Percentiles rank a stretch among this genome's conserved stretches.
phyloP scores from a whole-genome alignment of 2,113 vertebrate genomes.

The Passer montanus region DNA sequence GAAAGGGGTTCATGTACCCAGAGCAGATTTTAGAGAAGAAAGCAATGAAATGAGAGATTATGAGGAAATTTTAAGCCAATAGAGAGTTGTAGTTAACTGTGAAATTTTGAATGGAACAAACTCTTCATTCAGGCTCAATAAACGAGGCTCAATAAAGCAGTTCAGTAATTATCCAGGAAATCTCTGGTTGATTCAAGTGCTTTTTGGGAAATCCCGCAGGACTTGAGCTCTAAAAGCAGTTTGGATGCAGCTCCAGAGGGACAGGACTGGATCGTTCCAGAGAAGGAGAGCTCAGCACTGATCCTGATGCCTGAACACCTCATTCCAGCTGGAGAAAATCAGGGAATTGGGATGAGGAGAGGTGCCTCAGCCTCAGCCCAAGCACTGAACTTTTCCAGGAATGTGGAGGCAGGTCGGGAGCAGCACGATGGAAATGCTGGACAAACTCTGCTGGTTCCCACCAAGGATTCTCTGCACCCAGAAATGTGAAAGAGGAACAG shows the following conservation, averaged over 20 bases:
- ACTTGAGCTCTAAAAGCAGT: not conserved
- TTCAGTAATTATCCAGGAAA: not conserved
- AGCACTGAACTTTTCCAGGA: not conserved
- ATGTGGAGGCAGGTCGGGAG: accelerated
- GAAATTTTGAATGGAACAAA: not conserved
- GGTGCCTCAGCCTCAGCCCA: not conserved
- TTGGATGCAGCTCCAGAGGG: not conserved
- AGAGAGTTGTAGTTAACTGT: not conserved
- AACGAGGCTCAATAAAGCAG: not conserved
- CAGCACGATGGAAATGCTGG: accelerated
- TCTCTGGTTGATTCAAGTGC: not conserved
- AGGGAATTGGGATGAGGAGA: not conserved
- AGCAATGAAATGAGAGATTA: not conserved
- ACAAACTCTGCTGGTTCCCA: not conserved
- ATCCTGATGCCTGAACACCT: not conserved
- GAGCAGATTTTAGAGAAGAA: not conserved
- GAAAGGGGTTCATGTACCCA: not conserved
- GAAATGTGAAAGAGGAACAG: not conserved
- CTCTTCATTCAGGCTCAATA: not conserved
- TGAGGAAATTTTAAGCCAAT: not conserved
- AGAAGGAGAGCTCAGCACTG: not conserved
- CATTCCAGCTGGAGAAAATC: not conserved
- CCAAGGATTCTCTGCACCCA: not conserved
- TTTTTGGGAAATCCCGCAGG: not conserved
- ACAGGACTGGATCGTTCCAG: not conserved